Base-by-base conservation (phyloP, 2,888 invertebrate species). In the Megalurothrips usitatus region DNA sequence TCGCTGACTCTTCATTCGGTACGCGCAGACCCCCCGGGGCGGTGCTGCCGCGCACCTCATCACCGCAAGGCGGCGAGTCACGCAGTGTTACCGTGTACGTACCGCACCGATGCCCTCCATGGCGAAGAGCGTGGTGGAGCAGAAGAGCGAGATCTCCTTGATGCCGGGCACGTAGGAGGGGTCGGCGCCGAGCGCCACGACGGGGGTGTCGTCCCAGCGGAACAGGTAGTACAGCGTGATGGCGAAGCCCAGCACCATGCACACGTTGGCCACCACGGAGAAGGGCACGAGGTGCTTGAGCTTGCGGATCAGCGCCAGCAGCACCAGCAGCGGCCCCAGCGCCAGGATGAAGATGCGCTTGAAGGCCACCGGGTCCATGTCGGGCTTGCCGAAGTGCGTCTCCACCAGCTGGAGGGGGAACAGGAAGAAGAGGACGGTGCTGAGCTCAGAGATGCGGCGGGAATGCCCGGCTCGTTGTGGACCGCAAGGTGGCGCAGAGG, bases 101-200 rank as follows among this genome's bases (percentile, higher is more conserved):
- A 89, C 94, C 80, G 94, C 94, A 78, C 95, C 95, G 84, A 99
- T 98, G 79, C 96, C 97, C 89, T 99, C 99, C 92, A 99, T 98
- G 1, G 99, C 96, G 86, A 98, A 99, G 84, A 99, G 94, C 0
- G 97, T 98, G 0, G 98, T 98, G 81, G 98, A 91, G 86, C 99
- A 96, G 88, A 96, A 99, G 80, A 97, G 88, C 0, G 99, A 98
- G 85, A 96, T 89, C 78, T 92, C 90, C 0, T 87, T 87, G 14
- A 90, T 87, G 26, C 88, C 87, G 0, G 92, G 90, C 47, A 92
- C 88, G 0, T 87, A 87, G 17, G 90, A 88, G n/a, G 89, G 87
- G 0, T 92, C 90, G 28, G 91, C 88, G 85, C 34, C 34, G 34
- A 43, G 34, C 34, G 34, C 34, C 34, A 86, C 88, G 82, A 89